Conservation (phyloP, 2,113 vertebrate species). For the Atlantisia rogersi region DNA sequence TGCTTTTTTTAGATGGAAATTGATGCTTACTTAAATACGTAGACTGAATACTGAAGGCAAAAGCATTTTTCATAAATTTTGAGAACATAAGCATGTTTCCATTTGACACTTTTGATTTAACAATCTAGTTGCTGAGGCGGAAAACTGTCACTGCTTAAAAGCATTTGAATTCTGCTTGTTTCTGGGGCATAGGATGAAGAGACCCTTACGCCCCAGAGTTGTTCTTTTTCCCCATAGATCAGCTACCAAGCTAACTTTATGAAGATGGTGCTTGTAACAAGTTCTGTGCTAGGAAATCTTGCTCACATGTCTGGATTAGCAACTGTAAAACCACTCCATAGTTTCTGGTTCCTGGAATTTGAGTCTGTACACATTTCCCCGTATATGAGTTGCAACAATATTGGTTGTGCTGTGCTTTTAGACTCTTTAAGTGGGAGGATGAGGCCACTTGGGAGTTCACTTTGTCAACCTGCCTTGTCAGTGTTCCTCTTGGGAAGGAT, state of each 20-base stretch:
- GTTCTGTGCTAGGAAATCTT: neutral
- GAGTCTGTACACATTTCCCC: neutral
- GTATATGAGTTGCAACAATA: neutral
- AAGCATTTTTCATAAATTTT: neutral
- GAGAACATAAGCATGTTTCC: neutral
- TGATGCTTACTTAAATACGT: neutral
- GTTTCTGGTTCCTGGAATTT: conserved; percentile 2
- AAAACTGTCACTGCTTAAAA: neutral
- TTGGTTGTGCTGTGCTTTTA: neutral
- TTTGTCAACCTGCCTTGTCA: neutral
- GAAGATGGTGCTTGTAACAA: neutral
- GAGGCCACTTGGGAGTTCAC: neutral
- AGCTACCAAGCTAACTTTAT: neutral
- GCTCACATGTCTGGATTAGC: neutral
- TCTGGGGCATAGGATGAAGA: neutral
- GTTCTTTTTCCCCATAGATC: neutral
- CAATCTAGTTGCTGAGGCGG: neutral
- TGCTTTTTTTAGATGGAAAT: neutral
- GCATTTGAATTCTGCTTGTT: neutral
- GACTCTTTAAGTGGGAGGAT: neutral
- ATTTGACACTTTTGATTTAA: neutral
- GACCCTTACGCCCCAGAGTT: neutral
- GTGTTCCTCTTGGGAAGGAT: neutral
- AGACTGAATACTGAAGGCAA: neutral
- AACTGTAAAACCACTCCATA: neutral